Conservation (phyloP, 1,140 invertebrate genomes). For the Musca domestica region DNA sequence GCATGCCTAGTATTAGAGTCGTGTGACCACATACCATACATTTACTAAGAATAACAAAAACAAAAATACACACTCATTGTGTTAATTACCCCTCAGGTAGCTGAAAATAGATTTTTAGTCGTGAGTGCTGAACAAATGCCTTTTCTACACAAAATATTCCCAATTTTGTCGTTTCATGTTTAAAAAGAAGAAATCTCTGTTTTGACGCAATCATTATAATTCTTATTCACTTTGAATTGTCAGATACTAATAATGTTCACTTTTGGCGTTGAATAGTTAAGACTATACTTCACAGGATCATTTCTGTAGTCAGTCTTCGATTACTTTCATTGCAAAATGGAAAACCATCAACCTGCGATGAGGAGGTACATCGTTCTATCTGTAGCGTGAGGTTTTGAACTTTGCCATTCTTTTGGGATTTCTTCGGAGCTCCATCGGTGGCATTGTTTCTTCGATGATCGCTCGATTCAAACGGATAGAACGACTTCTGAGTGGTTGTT, state of each 20-base stretch:
- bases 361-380: slow-evolving; percentile 46
- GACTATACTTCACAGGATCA: slow-evolving; percentile 53
- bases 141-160: too few relatives aligned
- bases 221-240: slow-evolving; percentile 25
- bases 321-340: slow-evolving; percentile 40
- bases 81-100: too few relatives aligned
- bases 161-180: too few relatives aligned
- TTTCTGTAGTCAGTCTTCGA: slow-evolving; percentile 51
- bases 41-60: too few relatives aligned
- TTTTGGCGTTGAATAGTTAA: slow-evolving; percentile 30
- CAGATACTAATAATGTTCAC: neutral
- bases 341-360: slow-evolving; percentile 39
- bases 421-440: neutral
- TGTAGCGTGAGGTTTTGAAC: slow-evolving; percentile 44
- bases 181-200: too few relatives aligned
- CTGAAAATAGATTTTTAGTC: too few relatives aligned
- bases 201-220: slow-evolving; percentile 22
- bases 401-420: slow-evolving; percentile 3
- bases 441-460: slow-evolving; percentile 23
- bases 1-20: too few relatives aligned
- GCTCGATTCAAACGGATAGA: slow-evolving; percentile 39
- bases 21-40: too few relatives aligned
- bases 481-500: slow-evolving; percentile 49
- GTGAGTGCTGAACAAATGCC: too few relatives aligned
- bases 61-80: too few relatives aligned